These are phyloP conservation scores for Asbolus verrucosus DNA, from an alignment of 1,140 invertebrate genomes.

Conservation along the genomic window DNA sequence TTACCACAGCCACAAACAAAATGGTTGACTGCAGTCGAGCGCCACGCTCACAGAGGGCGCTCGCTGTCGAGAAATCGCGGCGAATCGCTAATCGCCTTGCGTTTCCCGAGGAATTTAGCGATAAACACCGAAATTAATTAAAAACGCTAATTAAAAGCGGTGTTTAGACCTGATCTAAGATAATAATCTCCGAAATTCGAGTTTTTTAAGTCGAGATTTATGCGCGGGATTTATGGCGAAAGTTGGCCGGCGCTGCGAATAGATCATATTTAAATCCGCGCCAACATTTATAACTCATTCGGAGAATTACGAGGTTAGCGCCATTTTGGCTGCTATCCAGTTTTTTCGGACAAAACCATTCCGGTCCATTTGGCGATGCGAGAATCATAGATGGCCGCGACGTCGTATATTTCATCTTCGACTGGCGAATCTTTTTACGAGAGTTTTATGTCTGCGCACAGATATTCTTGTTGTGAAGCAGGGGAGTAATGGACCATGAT, in stretches of 20 bases:
- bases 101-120: slow-evolving; percentile 6
- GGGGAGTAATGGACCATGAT: slow-evolving; percentile 61
- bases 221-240: neutral
- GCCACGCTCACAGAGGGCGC: slow-evolving; percentile 53
- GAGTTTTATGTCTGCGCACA: slow-evolving; percentile 57
- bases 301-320: neutral
- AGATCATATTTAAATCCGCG: neutral
- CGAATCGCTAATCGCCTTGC: slow-evolving; percentile 20
- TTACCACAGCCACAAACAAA: slow-evolving; percentile 60
- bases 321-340: neutral
- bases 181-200: neutral
- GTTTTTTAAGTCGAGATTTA: neutral
- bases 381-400: slow-evolving; percentile 51
- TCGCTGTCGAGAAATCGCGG: neutral
- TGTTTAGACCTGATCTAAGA: too few species aligned
- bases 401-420: slow-evolving; percentile 57
- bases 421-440: slow-evolving; percentile 56
- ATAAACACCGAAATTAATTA: slow-evolving; percentile 18
- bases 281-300: neutral
- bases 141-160: neutral
- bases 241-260: neutral
- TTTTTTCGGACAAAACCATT: slow-evolving; percentile 46
- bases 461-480: slow-evolving; percentile 56
- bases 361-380: slow-evolving; percentile 56
- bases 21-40: slow-evolving; percentile 57